Conservation (phyloP, 2,797 vertebrate species). For the Myoxocephalus aenaeus region DNA sequence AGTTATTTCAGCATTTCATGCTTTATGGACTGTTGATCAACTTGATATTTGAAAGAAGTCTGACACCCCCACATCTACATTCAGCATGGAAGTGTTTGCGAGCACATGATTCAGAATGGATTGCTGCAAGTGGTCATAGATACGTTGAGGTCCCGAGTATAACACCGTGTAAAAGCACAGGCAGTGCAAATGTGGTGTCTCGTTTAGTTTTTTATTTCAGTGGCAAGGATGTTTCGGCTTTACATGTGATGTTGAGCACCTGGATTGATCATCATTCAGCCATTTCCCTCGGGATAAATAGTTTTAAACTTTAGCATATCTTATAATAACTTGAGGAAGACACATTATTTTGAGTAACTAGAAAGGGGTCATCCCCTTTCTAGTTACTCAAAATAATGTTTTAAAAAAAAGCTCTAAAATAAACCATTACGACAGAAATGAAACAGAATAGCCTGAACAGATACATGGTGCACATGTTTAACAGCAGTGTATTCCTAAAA, state of each 20-base stretch:
- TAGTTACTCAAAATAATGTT: too few relatives aligned
- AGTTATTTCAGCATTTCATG: background rate
- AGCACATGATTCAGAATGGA: slow-evolving; percentile 27
- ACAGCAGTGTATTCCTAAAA: slow-evolving; percentile 37
- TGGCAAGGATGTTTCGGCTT: background rate
- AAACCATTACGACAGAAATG: slow-evolving; percentile 17
- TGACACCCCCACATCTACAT: slow-evolving; percentile 6
- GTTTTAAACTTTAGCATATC: background rate
- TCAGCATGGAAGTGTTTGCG: background rate
- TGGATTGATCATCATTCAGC: background rate
- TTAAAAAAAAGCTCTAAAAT: slow-evolving; percentile 39
- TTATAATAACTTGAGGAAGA: slow-evolving; percentile 2
- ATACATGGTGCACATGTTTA: slow-evolving; percentile 41
- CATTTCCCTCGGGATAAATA: background rate
- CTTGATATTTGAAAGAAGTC: slow-evolving; percentile 10
- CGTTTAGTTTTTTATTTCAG: background rate
- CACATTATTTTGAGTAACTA: background rate
- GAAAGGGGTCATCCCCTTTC: too few relatives aligned
- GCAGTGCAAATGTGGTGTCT: background rate
- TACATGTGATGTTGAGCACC: background rate
- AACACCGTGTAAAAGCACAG: slow-evolving; percentile 9
- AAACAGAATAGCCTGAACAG: slow-evolving; percentile 46
- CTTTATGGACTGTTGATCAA: slow-evolving; percentile 6
- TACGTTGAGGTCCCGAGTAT: background rate
- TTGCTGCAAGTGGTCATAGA: slow-evolving; percentile 3